phyloP scores from a whole-genome alignment of 2,113 vertebrate genomes.

The Merops nubicus region DNA sequence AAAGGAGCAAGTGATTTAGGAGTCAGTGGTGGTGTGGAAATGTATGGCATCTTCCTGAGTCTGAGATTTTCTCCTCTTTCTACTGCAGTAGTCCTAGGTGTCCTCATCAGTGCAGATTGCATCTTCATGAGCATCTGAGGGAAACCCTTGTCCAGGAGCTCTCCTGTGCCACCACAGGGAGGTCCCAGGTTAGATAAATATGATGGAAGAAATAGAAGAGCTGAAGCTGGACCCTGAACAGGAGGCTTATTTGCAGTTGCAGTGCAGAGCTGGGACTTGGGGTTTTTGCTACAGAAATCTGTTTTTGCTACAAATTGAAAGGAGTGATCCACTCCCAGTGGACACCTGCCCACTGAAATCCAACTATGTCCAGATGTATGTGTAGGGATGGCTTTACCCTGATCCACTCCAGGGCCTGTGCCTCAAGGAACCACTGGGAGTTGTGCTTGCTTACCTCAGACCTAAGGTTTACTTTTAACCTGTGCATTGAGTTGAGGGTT shows the following conservation, averaged over 20 bases:
- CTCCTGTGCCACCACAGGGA: rapidly evolving
- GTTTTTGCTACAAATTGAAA: neutral
- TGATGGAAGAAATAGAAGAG: neutral
- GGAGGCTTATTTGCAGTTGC: neutral
- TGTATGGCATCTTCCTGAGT: neutral
- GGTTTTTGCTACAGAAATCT: too few relatives aligned
- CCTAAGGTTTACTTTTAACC: neutral
- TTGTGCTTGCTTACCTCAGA: neutral
- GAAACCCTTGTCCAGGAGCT: neutral
- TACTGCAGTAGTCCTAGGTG: neutral
- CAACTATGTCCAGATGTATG: rapidly evolving
- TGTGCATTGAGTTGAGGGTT: neutral
- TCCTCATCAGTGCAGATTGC: neutral
- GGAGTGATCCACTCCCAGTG: rapidly evolving
- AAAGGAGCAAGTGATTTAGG: neutral
- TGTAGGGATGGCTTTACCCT: neutral
- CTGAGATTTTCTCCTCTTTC: neutral
- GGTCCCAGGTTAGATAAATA: neutral
- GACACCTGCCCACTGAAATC: neutral
- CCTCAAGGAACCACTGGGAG: neutral
- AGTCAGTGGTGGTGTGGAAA: neutral
- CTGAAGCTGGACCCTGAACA: neutral
- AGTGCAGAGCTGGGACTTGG: neutral
- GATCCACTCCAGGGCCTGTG: neutral
- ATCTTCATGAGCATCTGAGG: rapidly evolving